phyloP scores from a whole-genome alignment of 2,113 vertebrate species.

The Zapus hudsonius region DNA sequence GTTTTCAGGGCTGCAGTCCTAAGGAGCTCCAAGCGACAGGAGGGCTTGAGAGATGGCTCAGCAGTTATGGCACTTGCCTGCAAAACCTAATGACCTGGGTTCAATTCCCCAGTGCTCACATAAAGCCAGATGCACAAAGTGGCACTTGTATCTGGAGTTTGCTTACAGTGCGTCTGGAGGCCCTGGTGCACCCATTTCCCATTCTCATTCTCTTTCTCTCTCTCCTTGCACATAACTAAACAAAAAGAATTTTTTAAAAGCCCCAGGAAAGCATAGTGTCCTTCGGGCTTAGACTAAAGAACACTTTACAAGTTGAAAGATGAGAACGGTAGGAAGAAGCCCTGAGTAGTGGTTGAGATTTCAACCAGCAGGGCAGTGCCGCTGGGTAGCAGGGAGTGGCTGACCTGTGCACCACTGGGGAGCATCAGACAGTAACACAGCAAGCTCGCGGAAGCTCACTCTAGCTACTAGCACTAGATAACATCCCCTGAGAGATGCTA shows the following conservation, averaged over 20 bases:
- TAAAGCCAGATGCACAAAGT: too few species aligned
- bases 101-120: too few species aligned
- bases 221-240: too few species aligned
- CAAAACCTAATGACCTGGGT: too few species aligned
- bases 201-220: too few species aligned
- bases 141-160: too few species aligned
- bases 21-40: background rate
- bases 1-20: background rate
- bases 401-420: background rate
- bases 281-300: background rate
- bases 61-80: too few species aligned
- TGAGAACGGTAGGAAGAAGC: background rate
- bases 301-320: background rate
- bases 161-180: too few species aligned
- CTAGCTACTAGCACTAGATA: background rate
- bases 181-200: too few species aligned
- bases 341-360: background rate
- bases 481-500: background rate
- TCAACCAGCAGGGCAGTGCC: background rate
- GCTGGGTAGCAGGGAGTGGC: background rate
- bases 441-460: background rate
- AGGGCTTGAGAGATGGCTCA: too few species aligned
- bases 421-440: background rate
- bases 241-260: too few species aligned
- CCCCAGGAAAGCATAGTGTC: background rate